Percentiles rank a stretch among this genome's conserved stretches.
Evolutionary conservation across 2,113 vertebrate genomes (phyloP).

Genomic region (Fulica atra): DNA sequence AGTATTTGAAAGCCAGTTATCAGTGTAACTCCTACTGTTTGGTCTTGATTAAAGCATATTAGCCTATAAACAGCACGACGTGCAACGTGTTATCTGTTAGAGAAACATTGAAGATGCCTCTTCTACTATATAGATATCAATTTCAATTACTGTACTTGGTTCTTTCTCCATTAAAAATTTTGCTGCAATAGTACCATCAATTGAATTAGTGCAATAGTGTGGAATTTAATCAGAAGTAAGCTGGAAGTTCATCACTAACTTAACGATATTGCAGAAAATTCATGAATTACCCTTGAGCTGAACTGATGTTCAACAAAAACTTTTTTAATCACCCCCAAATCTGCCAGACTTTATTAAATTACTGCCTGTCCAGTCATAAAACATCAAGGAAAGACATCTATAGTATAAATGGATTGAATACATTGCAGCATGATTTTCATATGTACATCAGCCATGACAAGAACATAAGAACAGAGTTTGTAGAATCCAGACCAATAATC

Average conservation of each 20-base stretch:
- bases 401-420: background rate
- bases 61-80: rapidly evolving
- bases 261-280: background rate
- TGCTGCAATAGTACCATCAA: background rate
- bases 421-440: background rate
- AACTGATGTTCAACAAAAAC: background rate
- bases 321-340: background rate
- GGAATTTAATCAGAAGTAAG: background rate
- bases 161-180: background rate
- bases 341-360: background rate
- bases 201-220: background rate
- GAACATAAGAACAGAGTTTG: background rate
- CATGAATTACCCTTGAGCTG: background rate
- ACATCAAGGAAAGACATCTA: background rate
- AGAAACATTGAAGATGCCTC: background rate
- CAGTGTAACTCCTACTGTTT: background rate
- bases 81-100: background rate
- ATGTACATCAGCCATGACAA: background rate
- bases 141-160: background rate
- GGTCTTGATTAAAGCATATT: background rate
- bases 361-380: background rate
- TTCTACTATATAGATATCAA: background rate
- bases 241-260: background rate
- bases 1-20: background rate
- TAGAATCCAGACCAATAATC: background rate